Base-by-base conservation (phyloP, 2,797 vertebrate species). In the Catharus ustulatus region DNA sequence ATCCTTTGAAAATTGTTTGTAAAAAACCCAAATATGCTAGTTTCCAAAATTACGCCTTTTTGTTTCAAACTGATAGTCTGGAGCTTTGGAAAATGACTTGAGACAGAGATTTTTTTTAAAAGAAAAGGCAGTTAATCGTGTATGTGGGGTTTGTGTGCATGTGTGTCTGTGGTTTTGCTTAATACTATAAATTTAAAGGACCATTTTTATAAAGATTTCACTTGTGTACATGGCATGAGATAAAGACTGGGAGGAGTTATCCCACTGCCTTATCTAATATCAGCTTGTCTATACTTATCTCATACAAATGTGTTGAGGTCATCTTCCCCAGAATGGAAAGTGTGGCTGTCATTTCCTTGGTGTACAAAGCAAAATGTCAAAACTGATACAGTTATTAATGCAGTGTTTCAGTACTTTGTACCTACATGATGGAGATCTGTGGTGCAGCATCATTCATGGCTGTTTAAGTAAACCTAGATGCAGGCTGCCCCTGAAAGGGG, bases 191-290 rank as follows among this genome's bases (percentile, higher is more conserved):
- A 82, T 90, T 32, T 57, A 58, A 93, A 92, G 51, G 72, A 80
- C 72, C 20, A 8, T 90, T 94, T 83, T 83, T 55, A 71, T 5
- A 1, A 69, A 87, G 29, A 46, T 77, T 94, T 94, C 40, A 48
- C 40, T 93, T 66, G n/a, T 62, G 42, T 91, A 40, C 34, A 76
- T 64, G 77, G 68, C 67, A 76, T 81, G 87, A 92, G 58, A 81
- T 72, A 84, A 89, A 66, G 79, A 93, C 82, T 78, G 80, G 95
- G 89, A 95, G 83, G 96, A 95, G 84, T 75, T 79, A 90, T 71
- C 73, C 63, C 48, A 36, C 82, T 75, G 75, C 76, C 82, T 93
- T 92, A 91, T 83, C 89, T 95, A 59, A 92, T 74, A 82, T 19
- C 68, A 32, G 87, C 29, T 87, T 94, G 49, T 57, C 43, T 90